These are phyloP conservation scores for Tetramorium simillimum DNA, from an alignment of 1,140 invertebrate species.

Conservation along the genomic window DNA sequence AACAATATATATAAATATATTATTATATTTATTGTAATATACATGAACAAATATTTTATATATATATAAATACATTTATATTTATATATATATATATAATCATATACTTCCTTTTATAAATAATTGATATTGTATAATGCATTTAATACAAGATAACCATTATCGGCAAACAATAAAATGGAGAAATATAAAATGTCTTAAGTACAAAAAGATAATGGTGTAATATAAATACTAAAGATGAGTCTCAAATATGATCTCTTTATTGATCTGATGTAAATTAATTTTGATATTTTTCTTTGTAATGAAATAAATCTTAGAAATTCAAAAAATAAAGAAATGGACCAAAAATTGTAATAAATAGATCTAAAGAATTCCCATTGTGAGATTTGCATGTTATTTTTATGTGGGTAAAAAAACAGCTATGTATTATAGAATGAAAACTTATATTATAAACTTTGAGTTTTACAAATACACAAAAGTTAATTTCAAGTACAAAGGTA, in stretches of 20 bases:
- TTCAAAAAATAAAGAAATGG: not conserved
- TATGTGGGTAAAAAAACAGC: constrained; percentile 19
- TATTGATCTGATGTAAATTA: constrained; percentile 1
- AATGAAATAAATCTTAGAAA: not conserved
- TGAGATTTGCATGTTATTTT: not conserved
- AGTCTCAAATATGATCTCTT: not conserved
- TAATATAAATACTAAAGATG: no score
- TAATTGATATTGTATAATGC: not conserved
- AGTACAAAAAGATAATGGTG: no score
- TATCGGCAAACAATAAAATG: not conserved
- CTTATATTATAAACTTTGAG: constrained; percentile 56
- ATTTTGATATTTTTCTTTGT: constrained; percentile 4
- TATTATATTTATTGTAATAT: not conserved
- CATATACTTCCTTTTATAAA: not conserved
- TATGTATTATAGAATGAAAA: constrained; percentile 40
- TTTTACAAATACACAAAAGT: constrained; percentile 58
- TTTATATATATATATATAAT: not conserved
- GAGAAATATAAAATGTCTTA: not conserved
- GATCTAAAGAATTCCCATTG: not conserved
- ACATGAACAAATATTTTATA: not conserved
- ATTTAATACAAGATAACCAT: not conserved
- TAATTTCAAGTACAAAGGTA: constrained; percentile 68
- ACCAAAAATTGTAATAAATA: not conserved
- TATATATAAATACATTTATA: not conserved
- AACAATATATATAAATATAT: not conserved